Base-by-base conservation (phyloP, 2,888 invertebrate species). In the Siphonodentalium dalli region DNA sequence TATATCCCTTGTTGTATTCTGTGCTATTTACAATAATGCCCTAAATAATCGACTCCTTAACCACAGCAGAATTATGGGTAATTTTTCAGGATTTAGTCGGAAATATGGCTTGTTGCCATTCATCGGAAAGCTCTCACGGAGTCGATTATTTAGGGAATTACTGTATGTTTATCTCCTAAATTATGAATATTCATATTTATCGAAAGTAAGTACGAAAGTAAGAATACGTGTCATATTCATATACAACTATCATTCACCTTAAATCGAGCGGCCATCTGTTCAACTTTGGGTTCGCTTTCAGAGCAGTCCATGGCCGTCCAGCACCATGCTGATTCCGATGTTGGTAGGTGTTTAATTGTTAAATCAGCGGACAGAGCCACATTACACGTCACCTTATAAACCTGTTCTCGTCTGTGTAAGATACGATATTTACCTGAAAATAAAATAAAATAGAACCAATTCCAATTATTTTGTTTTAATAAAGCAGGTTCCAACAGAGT, bases 231-330 rank as follows among this genome's bases (percentile, higher is more conserved):
- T n/a, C n/a, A n/a, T n/a, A n/a, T n/a, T n/a, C n/a, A n/a, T n/a
- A n/a, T n/a, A n/a, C n/a, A n/a, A n/a, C n/a, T n/a, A 11, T n/a
- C 28, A 27, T 50, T 61, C 34, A 78, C 78, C 75, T 79, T 79
- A 59, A 80, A 80, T 54, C 68, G 72, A 28, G 77, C 58, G 35
- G 79, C 78, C 56, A 80, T 66, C 53, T 75, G 67, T 54, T 78
- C 77, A 4, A 70, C 34, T 21, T 54, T 65, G 6, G 68, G 55
- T 44, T 74, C 91, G 28, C 64, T 90, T 66, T 94, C 94, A 49
- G 93, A 90, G 76, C 87, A 96, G 82, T 97, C 96, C 48, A 88
- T 87, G 0, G 90, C 92, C 35, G 85, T 85, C 87, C 96, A 96
- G 52, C 77, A 77, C 77, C 77, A 80, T 8, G 88, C 88, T 67